A percentile compares a stretch with the other conserved stretches of the same genome.
phyloP scores from a whole-genome alignment of 2,888 invertebrate species.

The Calameuta pallipes region DNA sequence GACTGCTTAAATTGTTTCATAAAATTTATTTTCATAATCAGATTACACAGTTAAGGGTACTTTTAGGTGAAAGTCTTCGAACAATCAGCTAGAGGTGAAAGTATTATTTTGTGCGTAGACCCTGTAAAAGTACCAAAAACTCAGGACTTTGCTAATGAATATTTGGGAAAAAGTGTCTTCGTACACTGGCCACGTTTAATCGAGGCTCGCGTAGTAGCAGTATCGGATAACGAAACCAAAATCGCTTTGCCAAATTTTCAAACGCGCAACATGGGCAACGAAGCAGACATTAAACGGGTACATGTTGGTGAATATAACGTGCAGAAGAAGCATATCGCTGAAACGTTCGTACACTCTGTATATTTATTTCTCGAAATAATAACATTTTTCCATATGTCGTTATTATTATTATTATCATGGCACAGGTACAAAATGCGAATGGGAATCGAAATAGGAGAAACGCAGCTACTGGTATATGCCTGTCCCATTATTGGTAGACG shows the following conservation, averaged over 20 bases:
- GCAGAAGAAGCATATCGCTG: conserved; percentile 55
- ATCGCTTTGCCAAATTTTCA: conserved; percentile 13
- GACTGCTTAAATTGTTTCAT: conserved; percentile 1
- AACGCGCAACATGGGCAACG: conserved; percentile 33
- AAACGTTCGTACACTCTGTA: conserved; percentile 68
- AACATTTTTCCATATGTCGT: not conserved
- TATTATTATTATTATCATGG: conserved; percentile 17
- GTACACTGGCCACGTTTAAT: conserved; percentile 94
- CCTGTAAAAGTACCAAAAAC: conserved; percentile 64
- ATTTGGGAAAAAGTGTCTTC: conserved; percentile 81
- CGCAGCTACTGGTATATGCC: conserved; percentile 77
- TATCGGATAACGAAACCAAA: conserved; percentile 69
- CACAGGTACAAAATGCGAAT: conserved; percentile 76
- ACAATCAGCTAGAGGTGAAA: conserved; percentile 82
- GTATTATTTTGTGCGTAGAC: conserved; percentile 81
- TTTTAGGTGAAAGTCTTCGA: conserved; percentile 90
- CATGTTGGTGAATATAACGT: not conserved
- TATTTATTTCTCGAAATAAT: conserved; percentile 4
- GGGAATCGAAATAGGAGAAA: conserved; percentile 82
- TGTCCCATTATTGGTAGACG: conserved; percentile 78
- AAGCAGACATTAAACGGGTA: conserved; percentile 19
- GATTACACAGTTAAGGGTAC: not conserved
- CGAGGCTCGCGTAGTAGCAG: conserved; percentile 80
- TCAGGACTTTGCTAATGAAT: conserved; percentile 71
- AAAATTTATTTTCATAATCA: not conserved